Evolutionary conservation across 1,140 invertebrate genomes (phyloP).

Genomic region (Atta cephalotes): DNA sequence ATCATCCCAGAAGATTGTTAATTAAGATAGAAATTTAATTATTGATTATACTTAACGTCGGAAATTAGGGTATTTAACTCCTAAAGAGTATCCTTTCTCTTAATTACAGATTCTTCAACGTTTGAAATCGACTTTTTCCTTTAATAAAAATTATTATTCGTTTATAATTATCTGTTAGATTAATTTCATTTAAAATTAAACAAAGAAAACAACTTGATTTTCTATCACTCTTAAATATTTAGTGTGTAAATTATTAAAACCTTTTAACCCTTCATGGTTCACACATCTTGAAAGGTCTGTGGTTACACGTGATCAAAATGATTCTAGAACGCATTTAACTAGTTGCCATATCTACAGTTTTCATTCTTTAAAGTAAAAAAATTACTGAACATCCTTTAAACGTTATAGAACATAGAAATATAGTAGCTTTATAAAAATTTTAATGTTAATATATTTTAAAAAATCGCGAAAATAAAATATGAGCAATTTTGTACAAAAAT

Average conservation of each 20-base stretch:
- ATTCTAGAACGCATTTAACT: no score
- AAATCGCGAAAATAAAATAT: no score
- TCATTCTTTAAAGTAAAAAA: no score
- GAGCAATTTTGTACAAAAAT: no score
- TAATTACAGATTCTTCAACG: background rate
- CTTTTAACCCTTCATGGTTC: no score
- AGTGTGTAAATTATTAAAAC: background rate
- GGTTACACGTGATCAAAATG: no score
- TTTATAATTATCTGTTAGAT: background rate
- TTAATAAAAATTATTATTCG: background rate
- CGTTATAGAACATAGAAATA: no score
- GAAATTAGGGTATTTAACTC: background rate
- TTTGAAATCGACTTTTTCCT: background rate
- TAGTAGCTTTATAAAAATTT: no score
- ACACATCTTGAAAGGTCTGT: no score
- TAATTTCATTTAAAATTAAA: background rate
- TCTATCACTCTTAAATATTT: background rate
- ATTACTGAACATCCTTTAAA: no score
- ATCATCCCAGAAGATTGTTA: background rate
- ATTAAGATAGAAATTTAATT: slow-evolving; percentile 54
- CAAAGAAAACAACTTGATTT: background rate
- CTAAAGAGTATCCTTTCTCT: background rate
- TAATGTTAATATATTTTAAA: no score
- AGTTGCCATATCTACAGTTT: no score
- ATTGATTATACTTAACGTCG: slow-evolving; percentile 26